Evolutionary conservation across 1,140 invertebrate genomes (phyloP).

Genomic region (Delia radicum): DNA sequence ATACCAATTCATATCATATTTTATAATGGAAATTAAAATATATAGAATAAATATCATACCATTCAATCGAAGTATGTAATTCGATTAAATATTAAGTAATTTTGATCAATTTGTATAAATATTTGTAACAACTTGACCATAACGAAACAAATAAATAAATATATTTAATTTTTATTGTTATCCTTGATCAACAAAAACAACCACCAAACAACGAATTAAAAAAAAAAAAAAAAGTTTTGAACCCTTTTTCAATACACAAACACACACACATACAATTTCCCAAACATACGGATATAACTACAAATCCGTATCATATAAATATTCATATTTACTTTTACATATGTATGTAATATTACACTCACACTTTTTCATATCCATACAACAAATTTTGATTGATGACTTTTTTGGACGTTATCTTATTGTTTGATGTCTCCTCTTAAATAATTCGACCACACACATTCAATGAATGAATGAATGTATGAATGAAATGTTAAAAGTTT

Average conservation of each 20-base stretch:
- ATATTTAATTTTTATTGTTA: background rate
- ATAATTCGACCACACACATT: background rate
- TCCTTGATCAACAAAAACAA: background rate
- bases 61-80: too few relatives aligned
- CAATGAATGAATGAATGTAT: background rate
- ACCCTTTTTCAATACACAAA: background rate
- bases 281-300: background rate
- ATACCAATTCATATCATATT: too few relatives aligned
- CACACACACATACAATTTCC: background rate
- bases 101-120: too few relatives aligned
- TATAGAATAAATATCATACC: too few relatives aligned
- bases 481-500: background rate
- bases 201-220: background rate
- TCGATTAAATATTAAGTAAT: too few relatives aligned
- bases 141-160: background rate
- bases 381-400: conserved; percentile 19
- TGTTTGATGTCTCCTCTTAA: background rate
- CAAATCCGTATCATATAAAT: background rate
- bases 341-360: background rate
- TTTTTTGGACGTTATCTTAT: conserved; percentile 20
- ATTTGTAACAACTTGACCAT: background rate
- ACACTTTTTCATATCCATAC: background rate
- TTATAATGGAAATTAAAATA: too few relatives aligned
- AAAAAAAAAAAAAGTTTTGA: background rate
- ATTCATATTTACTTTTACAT: conserved; percentile 11